phyloP scores from a whole-genome alignment of 2,797 vertebrate species.

The Lutjanus campechanus region DNA sequence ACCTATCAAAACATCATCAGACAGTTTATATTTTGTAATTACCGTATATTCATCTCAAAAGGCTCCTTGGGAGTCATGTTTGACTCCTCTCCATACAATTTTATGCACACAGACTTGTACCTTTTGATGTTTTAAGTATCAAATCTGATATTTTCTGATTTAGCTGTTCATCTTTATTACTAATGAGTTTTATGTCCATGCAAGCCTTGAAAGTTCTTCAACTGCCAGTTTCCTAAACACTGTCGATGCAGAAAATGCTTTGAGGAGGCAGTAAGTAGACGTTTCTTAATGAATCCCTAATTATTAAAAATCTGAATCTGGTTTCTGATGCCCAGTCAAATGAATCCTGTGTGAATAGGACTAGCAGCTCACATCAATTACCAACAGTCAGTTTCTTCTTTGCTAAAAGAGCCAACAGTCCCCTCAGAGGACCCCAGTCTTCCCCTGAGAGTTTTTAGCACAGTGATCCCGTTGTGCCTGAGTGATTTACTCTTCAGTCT shows the following conservation, averaged over 20 bases:
- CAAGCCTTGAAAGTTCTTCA: neutral
- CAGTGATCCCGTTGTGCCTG: conserved; percentile 22
- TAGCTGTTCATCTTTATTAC: no score
- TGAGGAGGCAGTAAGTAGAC: neutral
- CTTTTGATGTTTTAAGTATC: no score
- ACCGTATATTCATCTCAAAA: no score
- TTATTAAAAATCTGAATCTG: neutral
- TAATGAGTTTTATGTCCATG: neutral
- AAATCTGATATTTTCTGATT: neutral
- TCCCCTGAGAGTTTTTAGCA: neutral
- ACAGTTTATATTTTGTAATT: no score
- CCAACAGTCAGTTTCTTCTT: neutral
- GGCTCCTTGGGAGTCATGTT: neutral
- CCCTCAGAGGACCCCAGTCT: neutral
- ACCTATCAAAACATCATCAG: no score
- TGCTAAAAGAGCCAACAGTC: neutral
- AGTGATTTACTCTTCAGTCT: conserved; percentile 26
- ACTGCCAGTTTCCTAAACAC: neutral
- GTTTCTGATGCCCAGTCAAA: neutral
- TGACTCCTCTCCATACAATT: no score
- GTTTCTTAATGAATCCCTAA: neutral
- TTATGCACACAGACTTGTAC: no score
- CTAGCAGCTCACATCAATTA: neutral
- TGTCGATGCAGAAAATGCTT: neutral
- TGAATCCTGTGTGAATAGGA: neutral